phyloP scores from a whole-genome alignment of 1,140 invertebrate genomes.

The Neodiprion pinetum region DNA sequence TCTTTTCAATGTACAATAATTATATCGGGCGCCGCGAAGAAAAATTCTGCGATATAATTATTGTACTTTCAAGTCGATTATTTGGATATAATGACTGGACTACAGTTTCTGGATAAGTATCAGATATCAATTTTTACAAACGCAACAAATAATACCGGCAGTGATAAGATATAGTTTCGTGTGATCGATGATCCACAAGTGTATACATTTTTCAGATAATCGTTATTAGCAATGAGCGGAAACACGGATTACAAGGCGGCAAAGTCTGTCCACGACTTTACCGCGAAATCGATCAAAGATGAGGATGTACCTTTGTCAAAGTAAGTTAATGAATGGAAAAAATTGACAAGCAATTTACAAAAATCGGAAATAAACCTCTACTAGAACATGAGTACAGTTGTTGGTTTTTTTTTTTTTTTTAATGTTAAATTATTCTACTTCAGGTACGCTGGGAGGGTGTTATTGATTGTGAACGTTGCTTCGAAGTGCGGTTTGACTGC shows the following conservation, averaged over 20 bases:
- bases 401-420: constrained; percentile 12
- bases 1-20: too few species aligned
- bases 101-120: too few species aligned
- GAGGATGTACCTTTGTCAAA: constrained; percentile 76
- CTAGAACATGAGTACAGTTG: neutral
- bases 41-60: too few species aligned
- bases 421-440: constrained; percentile 13
- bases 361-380: neutral
- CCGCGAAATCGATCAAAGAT: constrained; percentile 76
- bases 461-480: constrained; percentile 87
- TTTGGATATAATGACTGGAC: too few species aligned
- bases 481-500: constrained; percentile 87
- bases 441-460: constrained; percentile 74
- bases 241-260: constrained; percentile 70
- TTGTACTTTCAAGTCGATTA: too few species aligned
- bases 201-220: too few species aligned
- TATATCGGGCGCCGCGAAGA: too few species aligned
- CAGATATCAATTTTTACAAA: too few species aligned
- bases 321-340: constrained; percentile 37
- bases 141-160: too few species aligned
- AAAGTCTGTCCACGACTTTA: constrained; percentile 80
- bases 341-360: neutral
- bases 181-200: too few species aligned
- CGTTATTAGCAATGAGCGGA: constrained; percentile 47
- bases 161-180: too few species aligned